These are phyloP conservation scores for Muraenolepis orangiensis DNA, from an alignment of 2,797 vertebrate species.

Conservation along the genomic window DNA sequence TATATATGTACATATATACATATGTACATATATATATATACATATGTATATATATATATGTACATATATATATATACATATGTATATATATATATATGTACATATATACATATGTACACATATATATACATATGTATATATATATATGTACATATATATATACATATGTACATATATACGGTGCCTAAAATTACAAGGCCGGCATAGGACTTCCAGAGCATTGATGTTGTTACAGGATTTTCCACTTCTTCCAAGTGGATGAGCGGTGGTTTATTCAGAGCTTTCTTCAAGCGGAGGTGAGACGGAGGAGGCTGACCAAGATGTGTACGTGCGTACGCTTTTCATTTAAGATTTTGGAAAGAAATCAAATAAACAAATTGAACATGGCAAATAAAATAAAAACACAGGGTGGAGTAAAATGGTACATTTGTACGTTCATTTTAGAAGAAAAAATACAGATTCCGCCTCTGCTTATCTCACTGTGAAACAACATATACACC, in stretches of 20 bases:
- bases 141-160: no score
- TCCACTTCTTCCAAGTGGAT: not conserved
- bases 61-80: no score
- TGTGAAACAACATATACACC: slow-evolving; percentile 18
- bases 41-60: no score
- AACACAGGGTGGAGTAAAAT: not conserved
- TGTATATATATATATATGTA: no score
- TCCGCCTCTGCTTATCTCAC: slow-evolving; percentile 27
- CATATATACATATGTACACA: no score
- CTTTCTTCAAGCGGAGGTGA: not conserved
- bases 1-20: no score
- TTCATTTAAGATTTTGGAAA: not conserved
- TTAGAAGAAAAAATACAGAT: not conserved
- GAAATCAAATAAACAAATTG: not conserved
- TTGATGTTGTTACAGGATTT: not conserved
- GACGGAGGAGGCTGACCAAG: not conserved
- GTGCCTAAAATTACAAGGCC: not conserved
- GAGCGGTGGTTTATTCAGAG: not conserved
- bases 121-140: no score
- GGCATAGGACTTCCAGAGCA: not conserved
- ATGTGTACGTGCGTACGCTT: not conserved
- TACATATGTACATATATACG: no score
- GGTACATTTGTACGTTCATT: not conserved
- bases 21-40: no score
- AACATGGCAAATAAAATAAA: not conserved